A percentile compares a stretch with the other conserved stretches of the same genome.
Conservation (phyloP, 2,888 invertebrate genomes). For the Apodemia mormo region DNA sequence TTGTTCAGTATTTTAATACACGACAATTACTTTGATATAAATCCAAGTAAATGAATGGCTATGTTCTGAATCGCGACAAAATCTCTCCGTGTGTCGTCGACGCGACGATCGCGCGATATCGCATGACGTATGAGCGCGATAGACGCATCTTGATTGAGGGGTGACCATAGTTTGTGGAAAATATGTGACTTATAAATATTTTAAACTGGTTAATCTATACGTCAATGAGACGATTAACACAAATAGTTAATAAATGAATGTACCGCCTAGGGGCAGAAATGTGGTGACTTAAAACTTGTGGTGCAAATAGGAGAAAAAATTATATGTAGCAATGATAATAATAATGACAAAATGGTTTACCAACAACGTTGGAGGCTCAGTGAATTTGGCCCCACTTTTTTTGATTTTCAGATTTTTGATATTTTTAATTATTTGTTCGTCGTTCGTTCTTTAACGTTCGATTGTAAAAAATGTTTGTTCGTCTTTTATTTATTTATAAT, state of each 20-base stretch:
- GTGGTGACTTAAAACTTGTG: too few species aligned
- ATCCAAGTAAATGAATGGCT: conserved; percentile 36
- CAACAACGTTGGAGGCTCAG: too few species aligned
- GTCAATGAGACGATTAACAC: neutral
- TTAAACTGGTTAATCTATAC: neutral
- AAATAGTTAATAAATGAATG: neutral
- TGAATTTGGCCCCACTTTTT: too few species aligned
- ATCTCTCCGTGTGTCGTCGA: conserved; percentile 41
- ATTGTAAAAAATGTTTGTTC: too few species aligned
- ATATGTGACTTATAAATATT: conserved; percentile 3
- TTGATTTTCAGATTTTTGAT: too few species aligned
- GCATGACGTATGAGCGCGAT: conserved; percentile 59
- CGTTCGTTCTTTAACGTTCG: too few species aligned
- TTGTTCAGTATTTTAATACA: conserved; percentile 26
- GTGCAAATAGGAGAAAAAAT: too few species aligned
- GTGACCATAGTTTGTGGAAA: conserved; percentile 33
- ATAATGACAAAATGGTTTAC: too few species aligned
- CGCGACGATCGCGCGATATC: conserved; percentile 63
- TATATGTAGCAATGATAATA: too few species aligned
- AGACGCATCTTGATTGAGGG: conserved; percentile 31
- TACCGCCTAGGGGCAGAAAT: too few species aligned
- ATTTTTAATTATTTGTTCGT: too few species aligned
- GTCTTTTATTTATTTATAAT: too few species aligned
- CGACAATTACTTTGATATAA: conserved; percentile 36
- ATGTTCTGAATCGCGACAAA: conserved; percentile 35